Evolutionary conservation across 2,113 vertebrate species (phyloP).

Genomic region (Holacanthus passer): DNA sequence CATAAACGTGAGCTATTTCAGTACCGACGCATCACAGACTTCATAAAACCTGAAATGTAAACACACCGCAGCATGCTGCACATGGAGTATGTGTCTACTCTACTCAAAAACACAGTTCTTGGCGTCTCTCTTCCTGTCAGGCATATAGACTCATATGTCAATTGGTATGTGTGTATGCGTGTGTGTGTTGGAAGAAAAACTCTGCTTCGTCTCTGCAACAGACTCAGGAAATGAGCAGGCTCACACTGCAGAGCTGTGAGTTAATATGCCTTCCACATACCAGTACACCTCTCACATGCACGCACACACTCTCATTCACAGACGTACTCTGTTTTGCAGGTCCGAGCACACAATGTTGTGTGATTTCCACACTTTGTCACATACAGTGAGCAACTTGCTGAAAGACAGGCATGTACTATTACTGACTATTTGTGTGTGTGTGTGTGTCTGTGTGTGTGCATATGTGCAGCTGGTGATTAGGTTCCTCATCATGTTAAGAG

Average conservation of each 20-base stretch:
- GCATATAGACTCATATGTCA: background rate
- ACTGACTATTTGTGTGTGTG: background rate
- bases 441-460: background rate
- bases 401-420: slow-evolving; percentile 21
- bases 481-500: background rate
- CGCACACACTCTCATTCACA: slow-evolving; percentile 22
- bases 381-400: slow-evolving; percentile 24
- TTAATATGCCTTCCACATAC: slow-evolving; percentile 70
- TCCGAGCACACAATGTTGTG: background rate
- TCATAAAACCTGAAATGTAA: slow-evolving; percentile 33
- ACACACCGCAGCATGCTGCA: slow-evolving; percentile 28
- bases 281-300: slow-evolving; percentile 22
- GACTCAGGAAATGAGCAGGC: slow-evolving; percentile 64
- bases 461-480: background rate
- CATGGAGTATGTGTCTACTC: slow-evolving; percentile 1
- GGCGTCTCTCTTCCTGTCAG: slow-evolving; percentile 6
- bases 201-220: slow-evolving; percentile 31
- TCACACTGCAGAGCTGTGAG: slow-evolving; percentile 54
- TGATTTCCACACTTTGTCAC: slow-evolving; percentile 20
- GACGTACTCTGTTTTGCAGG: background rate
- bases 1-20: slow-evolving; percentile 5
- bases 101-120: background rate
- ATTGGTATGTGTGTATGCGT: slow-evolving; percentile 14
- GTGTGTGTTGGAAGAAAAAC: slow-evolving; percentile 2
- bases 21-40: background rate